These are phyloP conservation scores for Aplochiton taeniatus DNA, from an alignment of 2,797 vertebrate species.

Conservation along the genomic window DNA sequence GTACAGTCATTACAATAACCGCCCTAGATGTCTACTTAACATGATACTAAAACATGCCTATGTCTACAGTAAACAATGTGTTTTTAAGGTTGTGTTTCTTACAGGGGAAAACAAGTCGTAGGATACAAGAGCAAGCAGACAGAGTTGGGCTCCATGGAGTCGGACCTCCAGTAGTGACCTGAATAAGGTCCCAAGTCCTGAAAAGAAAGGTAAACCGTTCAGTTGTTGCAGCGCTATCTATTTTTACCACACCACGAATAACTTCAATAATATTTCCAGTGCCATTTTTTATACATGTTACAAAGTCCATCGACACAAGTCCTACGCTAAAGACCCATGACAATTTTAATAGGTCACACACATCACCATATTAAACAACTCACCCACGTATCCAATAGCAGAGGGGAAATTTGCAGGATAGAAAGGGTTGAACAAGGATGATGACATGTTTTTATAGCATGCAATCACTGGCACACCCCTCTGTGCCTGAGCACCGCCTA, in stretches of 20 bases:
- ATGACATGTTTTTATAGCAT: background rate
- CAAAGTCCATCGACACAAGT: background rate
- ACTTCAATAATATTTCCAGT: background rate
- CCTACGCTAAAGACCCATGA: background rate
- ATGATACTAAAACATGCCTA: too few relatives aligned
- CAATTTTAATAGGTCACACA: too few relatives aligned
- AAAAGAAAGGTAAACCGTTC: background rate
- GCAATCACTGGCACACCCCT: too few relatives aligned
- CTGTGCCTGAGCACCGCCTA: too few relatives aligned
- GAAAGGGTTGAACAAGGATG: background rate
- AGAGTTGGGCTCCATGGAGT: constrained; percentile 1
- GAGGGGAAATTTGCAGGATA: background rate
- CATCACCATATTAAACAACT: background rate
- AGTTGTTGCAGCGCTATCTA: background rate
- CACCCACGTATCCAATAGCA: constrained; percentile 1
- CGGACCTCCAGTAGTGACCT: background rate
- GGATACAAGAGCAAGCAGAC: constrained; percentile 1
- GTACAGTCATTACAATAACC: too few relatives aligned
- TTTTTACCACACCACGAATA: background rate
- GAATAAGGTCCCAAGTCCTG: constrained; percentile 1
- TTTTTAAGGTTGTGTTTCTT: too few relatives aligned
- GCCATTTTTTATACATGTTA: too few relatives aligned
- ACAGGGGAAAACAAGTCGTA: background rate
- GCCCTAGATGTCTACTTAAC: too few relatives aligned
- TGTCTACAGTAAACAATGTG: too few relatives aligned